Conservation (phyloP, 1,140 invertebrate species). For the Drosophila baimaii region DNA sequence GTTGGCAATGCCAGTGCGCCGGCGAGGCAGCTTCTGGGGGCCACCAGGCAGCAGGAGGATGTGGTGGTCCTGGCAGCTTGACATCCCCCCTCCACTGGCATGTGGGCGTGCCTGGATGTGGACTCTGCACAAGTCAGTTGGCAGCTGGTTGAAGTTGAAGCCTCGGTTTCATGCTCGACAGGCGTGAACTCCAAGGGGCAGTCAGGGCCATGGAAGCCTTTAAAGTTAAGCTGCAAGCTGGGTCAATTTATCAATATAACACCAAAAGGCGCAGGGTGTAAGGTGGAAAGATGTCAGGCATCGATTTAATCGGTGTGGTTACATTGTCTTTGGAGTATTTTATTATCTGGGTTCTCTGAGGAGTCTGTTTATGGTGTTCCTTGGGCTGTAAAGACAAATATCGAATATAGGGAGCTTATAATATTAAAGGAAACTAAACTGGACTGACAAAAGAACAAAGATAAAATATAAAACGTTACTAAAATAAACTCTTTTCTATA, state of each 20-base stretch:
- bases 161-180: slow-evolving; percentile 49
- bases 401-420: no score
- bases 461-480: background rate
- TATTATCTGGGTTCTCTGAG: background rate
- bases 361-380: background rate
- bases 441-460: background rate
- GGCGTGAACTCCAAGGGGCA: slow-evolving; percentile 24
- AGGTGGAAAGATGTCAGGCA: background rate
- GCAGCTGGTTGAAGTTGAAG: slow-evolving; percentile 41
- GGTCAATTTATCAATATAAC: slow-evolving; percentile 27
- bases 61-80: slow-evolving; percentile 32
- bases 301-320: slow-evolving; percentile 8
- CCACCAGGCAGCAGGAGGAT: background rate
- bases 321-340: background rate
- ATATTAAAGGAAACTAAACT: background rate
- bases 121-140: slow-evolving; percentile 44
- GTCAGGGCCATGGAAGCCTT: slow-evolving; percentile 16
- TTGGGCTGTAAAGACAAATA: background rate
- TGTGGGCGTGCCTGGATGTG: slow-evolving; percentile 11
- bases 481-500: background rate
- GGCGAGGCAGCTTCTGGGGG: slow-evolving; percentile 10
- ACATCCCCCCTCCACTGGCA: slow-evolving; percentile 28
- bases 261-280: background rate
- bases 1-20: slow-evolving; percentile 33
- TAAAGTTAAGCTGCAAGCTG: slow-evolving; percentile 34